phyloP scores from a whole-genome alignment of 2,113 vertebrate genomes.

The Uropsilus gracilis region DNA sequence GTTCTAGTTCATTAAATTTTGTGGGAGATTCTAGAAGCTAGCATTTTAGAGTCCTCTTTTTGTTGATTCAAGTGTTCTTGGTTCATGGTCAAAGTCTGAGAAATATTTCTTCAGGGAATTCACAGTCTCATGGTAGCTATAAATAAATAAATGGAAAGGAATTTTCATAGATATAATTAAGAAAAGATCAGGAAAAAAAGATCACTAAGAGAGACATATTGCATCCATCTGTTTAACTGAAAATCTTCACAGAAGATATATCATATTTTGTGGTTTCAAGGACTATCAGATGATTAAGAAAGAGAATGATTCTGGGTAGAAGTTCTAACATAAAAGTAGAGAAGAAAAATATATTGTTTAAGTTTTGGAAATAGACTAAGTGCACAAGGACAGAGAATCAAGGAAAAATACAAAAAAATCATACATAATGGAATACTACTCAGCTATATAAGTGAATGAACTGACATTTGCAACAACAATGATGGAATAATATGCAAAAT shows the following conservation, averaged over 20 bases:
- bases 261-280: background rate
- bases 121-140: background rate
- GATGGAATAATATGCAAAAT: too few relatives aligned
- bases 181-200: background rate
- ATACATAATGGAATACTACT: too few relatives aligned
- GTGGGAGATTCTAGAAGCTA: rapidly evolving
- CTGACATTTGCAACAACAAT: too few relatives aligned
- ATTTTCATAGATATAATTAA: background rate
- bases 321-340: background rate
- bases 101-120: background rate
- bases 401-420: too few relatives aligned
- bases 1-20: background rate
- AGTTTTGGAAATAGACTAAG: too few relatives aligned
- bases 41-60: background rate
- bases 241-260: background rate
- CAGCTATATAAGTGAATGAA: too few relatives aligned
- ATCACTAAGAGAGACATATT: background rate
- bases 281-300: background rate
- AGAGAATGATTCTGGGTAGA: background rate
- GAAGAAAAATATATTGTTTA: background rate
- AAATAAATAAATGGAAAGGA: background rate
- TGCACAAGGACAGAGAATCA: too few relatives aligned
- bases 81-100: background rate
- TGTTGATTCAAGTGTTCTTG: background rate
- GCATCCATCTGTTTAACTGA: background rate